Evolutionary conservation across 1,140 invertebrate genomes (phyloP).

Genomic region (Trissolcus basalis): DNA sequence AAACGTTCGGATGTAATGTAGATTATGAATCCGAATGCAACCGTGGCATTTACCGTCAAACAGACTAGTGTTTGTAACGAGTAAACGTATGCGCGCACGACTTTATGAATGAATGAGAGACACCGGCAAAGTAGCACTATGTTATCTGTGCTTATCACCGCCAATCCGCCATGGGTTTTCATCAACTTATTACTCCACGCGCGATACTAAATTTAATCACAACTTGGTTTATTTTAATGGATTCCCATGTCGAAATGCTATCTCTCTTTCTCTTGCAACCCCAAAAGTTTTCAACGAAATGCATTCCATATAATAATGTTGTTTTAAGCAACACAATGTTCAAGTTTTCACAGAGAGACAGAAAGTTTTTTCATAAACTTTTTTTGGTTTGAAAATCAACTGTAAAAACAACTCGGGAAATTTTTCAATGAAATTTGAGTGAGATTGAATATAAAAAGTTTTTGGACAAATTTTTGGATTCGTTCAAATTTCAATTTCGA

Average conservation of each 20-base stretch:
- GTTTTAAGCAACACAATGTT: too few species aligned
- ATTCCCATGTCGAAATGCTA: slow-evolving; percentile 14
- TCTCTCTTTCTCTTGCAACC: too few species aligned
- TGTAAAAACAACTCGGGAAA: too few species aligned
- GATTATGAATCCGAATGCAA: slow-evolving; percentile 34
- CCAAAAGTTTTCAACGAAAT: slow-evolving; percentile 15
- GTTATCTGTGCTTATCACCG: slow-evolving; percentile 43
- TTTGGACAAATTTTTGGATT: too few species aligned
- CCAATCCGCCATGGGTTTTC: slow-evolving; percentile 15
- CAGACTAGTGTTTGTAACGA: slow-evolving; percentile 19
- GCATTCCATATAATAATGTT: too few species aligned
- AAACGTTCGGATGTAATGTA: slow-evolving; percentile 24
- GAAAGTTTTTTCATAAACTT: too few species aligned
- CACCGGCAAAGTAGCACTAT: slow-evolving; percentile 34
- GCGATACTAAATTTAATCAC: slow-evolving; percentile 35
- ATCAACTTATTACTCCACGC: slow-evolving; percentile 11
- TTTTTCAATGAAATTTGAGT: too few species aligned
- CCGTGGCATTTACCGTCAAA: slow-evolving; percentile 14
- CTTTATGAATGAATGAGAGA: slow-evolving; percentile 33
- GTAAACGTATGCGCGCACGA: slow-evolving; percentile 13
- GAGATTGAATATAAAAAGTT: too few species aligned
- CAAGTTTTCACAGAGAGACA: too few species aligned
- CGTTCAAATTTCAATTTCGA: too few species aligned
- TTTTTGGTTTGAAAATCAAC: too few species aligned
- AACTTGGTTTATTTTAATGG: slow-evolving; percentile 25